A percentile compares a stretch with the other conserved stretches of the same genome.
These are phyloP conservation scores for Urocolius indicus DNA, from an alignment of 2,113 vertebrate species.

Conservation along the genomic window DNA sequence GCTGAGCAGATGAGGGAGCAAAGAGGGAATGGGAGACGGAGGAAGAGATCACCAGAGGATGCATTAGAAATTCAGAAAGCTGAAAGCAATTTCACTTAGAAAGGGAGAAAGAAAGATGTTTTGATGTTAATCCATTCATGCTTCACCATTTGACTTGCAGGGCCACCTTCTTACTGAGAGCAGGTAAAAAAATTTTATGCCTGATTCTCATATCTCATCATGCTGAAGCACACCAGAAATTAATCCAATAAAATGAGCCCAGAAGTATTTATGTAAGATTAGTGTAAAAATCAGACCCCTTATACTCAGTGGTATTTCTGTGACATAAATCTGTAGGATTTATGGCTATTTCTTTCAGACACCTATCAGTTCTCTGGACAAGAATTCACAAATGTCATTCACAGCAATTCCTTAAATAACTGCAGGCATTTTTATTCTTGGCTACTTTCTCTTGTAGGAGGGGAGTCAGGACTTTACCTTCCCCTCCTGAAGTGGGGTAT, in stretches of 20 bases:
- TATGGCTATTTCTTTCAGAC: background rate
- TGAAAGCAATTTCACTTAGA: conserved; percentile 43
- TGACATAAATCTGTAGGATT: background rate
- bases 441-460: background rate
- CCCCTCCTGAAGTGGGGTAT: background rate
- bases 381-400: background rate
- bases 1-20: background rate
- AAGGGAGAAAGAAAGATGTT: conserved; percentile 29
- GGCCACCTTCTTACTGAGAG: background rate
- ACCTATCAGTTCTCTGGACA: background rate
- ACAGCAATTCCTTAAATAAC: background rate
- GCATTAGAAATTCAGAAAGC: conserved; percentile 38
- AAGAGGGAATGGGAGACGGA: conserved; percentile 4
- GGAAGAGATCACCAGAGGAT: background rate
- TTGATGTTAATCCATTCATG: conserved; percentile 49
- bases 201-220: background rate
- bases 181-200: background rate
- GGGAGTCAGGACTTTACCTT: background rate
- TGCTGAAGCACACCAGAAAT: background rate
- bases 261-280: background rate
- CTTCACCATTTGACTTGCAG: conserved; percentile 18
- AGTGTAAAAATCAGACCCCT: background rate
- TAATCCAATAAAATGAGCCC: background rate
- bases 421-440: background rate
- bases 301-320: background rate